Evolutionary conservation across 2,888 invertebrate species (phyloP), one percentile per base, ranked within the genome.

Genomic region (Lordiphosa fenestrarum): DNA sequence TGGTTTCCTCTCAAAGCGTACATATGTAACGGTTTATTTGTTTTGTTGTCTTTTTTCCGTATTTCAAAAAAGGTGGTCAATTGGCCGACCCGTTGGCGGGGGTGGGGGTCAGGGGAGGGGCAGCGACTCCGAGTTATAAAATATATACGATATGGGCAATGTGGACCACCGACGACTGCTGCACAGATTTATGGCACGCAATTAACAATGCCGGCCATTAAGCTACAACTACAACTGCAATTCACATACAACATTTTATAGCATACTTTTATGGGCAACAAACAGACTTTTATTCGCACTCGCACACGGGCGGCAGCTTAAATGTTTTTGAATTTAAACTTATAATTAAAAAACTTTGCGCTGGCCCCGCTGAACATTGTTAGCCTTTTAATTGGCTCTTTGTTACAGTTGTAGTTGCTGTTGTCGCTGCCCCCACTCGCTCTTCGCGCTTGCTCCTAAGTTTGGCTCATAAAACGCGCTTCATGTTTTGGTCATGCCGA

Each of bases 301-400:
- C 39, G 38, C 61, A 61, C 37, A 41, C 52, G 52, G 35, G 15
- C 10, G 12, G 23, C 21, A 53, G 62, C 62, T 63, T 63, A 63
- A 62, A 62, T 65, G 63, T 77, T 77, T 80, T 77, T 72, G 80
- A 77, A 80, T 77, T 77, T 77, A 80, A 77, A 77, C 80, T 77
- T 80, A 80, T 80, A 77, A 77, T 77, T 77, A 77, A 77, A 77
- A 77, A 77, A 77, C 76, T 77, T 67, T 77, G 64, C 54, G 41
- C 49, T 53, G 40, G 41, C 36, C 42, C 41, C 13, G 46, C 33
- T 58, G 55, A 62, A 74, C 74, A 80, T 72, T 80, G 80, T 80
- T 74, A 75, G 76, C 76, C 77, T 68, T 80, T 80, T 77, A 77
- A 77, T 77, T 77, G 77, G 77, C 77, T 66, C 72, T 72, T 74